Base-by-base conservation (phyloP, 2,797 vertebrate species). In the Megaceryle alcyon region DNA sequence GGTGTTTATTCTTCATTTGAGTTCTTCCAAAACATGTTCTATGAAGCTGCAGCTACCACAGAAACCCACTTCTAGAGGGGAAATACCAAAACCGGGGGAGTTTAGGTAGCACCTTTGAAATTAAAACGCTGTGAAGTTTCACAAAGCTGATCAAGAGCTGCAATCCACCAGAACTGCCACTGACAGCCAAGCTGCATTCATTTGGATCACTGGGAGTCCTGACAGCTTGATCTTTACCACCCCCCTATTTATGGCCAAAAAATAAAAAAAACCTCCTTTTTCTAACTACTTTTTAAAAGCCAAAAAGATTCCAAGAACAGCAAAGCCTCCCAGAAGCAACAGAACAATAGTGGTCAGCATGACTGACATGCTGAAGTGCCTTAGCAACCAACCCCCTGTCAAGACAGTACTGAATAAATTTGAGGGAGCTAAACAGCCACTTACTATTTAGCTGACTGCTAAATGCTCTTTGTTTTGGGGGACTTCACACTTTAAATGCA, bases 391-490 rank as follows among this genome's bases (percentile, higher is more conserved):
- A 70, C 51, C 0, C 41, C 61, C 8, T 1, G 19, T 29, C 73
- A 71, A 57, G 57, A 54, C 43, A 85, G 48, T 2, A 51, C 41
- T 46, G 49, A 86, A 9, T 65, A 35, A 73, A 48, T 81, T 14
- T 41, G 37, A n/a, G 53, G 82, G 43, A 91, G 54, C 72, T 64
- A 6, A 83, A 84, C 61, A 94, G 80, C 33, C 80, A 59, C 70
- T 78, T 37, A 28, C 46, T 86, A 29, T 90, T 95, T 16, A 26
- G 71, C 14, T 39, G 15, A 7, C 19, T 65, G 79, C 87, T 84
- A 21, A 95, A 94, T 11, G 70, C 80, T 83, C 96, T 95, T 97
- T 95, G 96, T 97, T 59, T 92, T 26, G 59, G 54, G 44, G 37
- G 4, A 70, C 48, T 81, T 65, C 72, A 37, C 41, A 31, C 63